These are phyloP conservation scores for Peromyscus aztecus DNA, from an alignment of 2,797 vertebrate genomes.

Conservation along the genomic window DNA sequence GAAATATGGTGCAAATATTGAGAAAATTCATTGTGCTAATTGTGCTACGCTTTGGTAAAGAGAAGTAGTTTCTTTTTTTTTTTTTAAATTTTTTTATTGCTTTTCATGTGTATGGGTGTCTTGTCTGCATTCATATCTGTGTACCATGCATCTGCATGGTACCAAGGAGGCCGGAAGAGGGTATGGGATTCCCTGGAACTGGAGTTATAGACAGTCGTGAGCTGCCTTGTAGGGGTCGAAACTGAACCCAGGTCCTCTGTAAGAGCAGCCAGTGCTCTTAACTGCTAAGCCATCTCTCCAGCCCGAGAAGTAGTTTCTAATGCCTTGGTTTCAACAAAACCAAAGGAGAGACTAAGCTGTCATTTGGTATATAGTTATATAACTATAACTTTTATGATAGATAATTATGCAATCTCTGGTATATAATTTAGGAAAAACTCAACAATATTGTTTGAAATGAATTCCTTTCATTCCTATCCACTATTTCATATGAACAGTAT, in stretches of 20 bases:
- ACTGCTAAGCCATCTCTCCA: too few species aligned
- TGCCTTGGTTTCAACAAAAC: constrained; percentile 49
- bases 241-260: too few species aligned
- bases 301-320: background rate
- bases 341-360: background rate
- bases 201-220: too few species aligned
- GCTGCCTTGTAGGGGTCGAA: too few species aligned
- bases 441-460: constrained; percentile 46
- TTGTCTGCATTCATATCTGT: too few species aligned
- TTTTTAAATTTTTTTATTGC: too few species aligned
- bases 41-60: constrained; percentile 31
- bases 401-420: background rate
- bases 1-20: background rate
- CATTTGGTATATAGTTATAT: constrained; percentile 15
- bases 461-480: background rate
- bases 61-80: background rate
- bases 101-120: too few species aligned
- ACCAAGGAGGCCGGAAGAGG: too few species aligned
- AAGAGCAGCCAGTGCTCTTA: too few species aligned
- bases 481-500: constrained; percentile 8
- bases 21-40: constrained; percentile 50
- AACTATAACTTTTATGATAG: constrained; percentile 6
- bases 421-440: constrained; percentile 36
- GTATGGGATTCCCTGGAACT: too few species aligned
- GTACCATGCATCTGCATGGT: too few species aligned